Evolutionary conservation across 2,113 vertebrate genomes (phyloP), one percentile per base, ranked within the genome.

Genomic region (Argyrosomus japonicus): DNA sequence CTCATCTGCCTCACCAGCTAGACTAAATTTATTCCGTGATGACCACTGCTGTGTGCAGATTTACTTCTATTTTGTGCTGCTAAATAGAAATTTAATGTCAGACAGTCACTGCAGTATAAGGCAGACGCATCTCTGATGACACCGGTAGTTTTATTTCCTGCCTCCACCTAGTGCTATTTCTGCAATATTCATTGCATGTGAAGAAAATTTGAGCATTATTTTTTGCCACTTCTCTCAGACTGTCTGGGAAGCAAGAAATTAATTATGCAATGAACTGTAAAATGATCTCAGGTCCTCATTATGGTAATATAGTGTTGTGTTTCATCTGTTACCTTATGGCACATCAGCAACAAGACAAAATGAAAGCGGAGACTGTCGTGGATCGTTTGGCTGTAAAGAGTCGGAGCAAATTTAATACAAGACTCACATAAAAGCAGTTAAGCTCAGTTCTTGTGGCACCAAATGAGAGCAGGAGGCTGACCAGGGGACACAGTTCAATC

Each of bases 241-340:
- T 5, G 27, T 36, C 17, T 67, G 17, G 32, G 19, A 69, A 58
- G 5, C 17, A 53, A 53, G 21, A 25, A 15, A 88, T 79, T 18
- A 86, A 84, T 87, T 61, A 82, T 79, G 68, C 64, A 89, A 61
- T 54, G 53, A 74, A 50, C 0, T 76, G 65, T 73, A 75, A 83
- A 65, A 81, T 82, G 73, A 88, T 71, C 81, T 80, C 8, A 54
- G 13, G 50, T 65, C 70, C 25, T 83, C 54, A 27, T 65, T 58
- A 73, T 85, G 64, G 63, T 74, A 68, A 60, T 18, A 19, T 8
- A 45, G 78, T 62, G 63, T 81, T 72, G 29, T 63, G 45, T 89
- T 86, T 77, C 82, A 75, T 43, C 17, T 25, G 40, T 47, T 81
- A 45, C 53, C n/a, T 29, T 14, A 62, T 48, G 47, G 21, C 9